Conservation (phyloP, 2,888 invertebrate genomes). For the Cancer borealis region DNA sequence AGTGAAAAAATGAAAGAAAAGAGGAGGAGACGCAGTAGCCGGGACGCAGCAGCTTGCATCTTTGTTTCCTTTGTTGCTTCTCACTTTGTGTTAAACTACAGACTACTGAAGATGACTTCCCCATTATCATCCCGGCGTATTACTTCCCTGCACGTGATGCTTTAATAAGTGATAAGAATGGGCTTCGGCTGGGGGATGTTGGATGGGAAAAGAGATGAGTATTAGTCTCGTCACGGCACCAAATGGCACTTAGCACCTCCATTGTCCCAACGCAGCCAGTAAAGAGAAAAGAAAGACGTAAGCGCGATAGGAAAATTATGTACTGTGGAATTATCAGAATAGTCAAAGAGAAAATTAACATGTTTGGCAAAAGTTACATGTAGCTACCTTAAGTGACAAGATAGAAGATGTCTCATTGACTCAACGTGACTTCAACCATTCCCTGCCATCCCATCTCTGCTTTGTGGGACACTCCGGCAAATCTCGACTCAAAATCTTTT, state of each 20-base stretch:
- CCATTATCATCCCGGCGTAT: neutral
- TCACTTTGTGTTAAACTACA: neutral
- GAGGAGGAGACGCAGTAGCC: neutral
- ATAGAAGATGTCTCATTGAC: neutral
- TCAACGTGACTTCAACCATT: neutral
- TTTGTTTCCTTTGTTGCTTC: neutral
- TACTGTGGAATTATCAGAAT: neutral
- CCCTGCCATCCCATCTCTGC: neutral
- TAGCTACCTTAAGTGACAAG: neutral
- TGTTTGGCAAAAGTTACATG: neutral
- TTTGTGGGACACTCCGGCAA: slow-evolving; percentile 1
- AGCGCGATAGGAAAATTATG: neutral
- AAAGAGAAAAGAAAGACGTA: neutral
- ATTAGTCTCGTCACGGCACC: neutral
- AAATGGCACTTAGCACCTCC: slow-evolving; percentile 50
- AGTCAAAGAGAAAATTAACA: neutral
- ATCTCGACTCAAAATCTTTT: slow-evolving; percentile 33
- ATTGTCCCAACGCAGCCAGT: slow-evolving; percentile 44
- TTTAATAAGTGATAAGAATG: neutral
- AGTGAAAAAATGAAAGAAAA: slow-evolving; percentile 45
- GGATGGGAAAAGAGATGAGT: neutral
- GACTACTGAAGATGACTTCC: neutral
- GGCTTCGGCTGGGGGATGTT: neutral
- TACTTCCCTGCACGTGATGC: slow-evolving; percentile 30
- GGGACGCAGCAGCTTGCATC: neutral